Conservation (phyloP, 2,113 vertebrate species). For the Eurystomus gularis region DNA sequence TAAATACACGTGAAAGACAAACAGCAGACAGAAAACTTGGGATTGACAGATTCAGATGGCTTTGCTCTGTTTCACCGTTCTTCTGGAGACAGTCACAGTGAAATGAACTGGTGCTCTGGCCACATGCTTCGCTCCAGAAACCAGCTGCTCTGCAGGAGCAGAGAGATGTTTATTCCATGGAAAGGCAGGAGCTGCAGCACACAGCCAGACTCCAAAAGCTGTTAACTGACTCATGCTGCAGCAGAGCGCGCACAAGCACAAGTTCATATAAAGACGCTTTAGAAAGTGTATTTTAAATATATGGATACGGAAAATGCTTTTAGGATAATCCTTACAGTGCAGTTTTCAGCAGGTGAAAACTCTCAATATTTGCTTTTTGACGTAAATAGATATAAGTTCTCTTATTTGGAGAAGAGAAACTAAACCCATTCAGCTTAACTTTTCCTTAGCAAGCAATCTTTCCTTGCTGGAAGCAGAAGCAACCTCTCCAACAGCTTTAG, state of each 20-base stretch:
- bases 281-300: not conserved
- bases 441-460: not conserved
- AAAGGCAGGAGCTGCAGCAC: not conserved
- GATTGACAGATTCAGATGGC: not conserved
- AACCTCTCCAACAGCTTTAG: not conserved
- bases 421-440: not conserved
- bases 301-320: not conserved
- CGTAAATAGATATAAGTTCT: rapidly evolving
- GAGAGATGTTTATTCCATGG: not conserved
- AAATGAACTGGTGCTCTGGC: not conserved
- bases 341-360: not conserved
- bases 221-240: not conserved
- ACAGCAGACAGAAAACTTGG: not conserved
- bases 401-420: not conserved
- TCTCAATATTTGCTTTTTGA: not conserved
- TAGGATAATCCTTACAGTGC: not conserved
- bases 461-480: not conserved
- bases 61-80: not conserved
- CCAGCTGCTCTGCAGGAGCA: not conserved
- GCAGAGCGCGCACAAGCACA: not conserved
- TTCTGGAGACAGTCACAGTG: not conserved
- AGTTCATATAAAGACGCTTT: not conserved
- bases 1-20: not conserved
- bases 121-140: not conserved
- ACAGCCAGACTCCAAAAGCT: not conserved